phyloP scores from a whole-genome alignment of 2,113 vertebrate species.

The Embiotoca jacksoni region DNA sequence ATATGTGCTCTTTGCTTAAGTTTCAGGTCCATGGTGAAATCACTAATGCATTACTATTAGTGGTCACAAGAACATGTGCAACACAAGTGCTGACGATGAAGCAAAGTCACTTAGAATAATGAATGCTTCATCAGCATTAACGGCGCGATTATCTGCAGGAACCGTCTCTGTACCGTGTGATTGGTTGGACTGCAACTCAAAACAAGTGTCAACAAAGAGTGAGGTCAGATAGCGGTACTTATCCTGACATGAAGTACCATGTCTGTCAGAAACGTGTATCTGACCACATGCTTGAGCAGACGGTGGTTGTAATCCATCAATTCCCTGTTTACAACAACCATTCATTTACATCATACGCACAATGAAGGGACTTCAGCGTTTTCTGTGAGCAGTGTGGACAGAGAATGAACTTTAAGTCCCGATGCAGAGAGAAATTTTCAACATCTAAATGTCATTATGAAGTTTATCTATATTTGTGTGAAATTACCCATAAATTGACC shows the following conservation, averaged over 20 bases:
- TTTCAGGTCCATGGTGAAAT: too few species aligned
- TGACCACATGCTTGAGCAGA: conserved; percentile 12
- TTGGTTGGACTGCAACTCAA: not conserved
- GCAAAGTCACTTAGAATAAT: too few species aligned
- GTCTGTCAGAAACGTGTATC: not conserved
- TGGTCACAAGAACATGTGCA: too few species aligned
- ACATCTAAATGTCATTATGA: not conserved
- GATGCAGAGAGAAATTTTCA: too few species aligned
- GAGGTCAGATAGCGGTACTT: not conserved
- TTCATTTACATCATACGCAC: conserved; percentile 1
- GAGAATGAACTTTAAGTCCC: not conserved
- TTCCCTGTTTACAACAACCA: conserved; percentile 26
- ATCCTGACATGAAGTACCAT: not conserved
- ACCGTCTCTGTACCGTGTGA: not conserved
- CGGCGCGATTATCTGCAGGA: not conserved
- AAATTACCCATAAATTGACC: not conserved
- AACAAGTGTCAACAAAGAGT: not conserved
- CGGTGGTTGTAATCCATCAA: conserved; percentile 32
- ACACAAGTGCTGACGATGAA: too few species aligned
- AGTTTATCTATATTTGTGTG: not conserved
- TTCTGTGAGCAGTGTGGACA: not conserved
- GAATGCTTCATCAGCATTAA: too few species aligned
- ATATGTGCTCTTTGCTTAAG: too few species aligned
- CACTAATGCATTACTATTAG: too few species aligned
- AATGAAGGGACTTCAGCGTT: not conserved